A percentile compares a stretch with the other conserved stretches of the same genome.
Evolutionary conservation across 2,888 invertebrate genomes (phyloP).

Genomic region (Aphrophora alni): DNA sequence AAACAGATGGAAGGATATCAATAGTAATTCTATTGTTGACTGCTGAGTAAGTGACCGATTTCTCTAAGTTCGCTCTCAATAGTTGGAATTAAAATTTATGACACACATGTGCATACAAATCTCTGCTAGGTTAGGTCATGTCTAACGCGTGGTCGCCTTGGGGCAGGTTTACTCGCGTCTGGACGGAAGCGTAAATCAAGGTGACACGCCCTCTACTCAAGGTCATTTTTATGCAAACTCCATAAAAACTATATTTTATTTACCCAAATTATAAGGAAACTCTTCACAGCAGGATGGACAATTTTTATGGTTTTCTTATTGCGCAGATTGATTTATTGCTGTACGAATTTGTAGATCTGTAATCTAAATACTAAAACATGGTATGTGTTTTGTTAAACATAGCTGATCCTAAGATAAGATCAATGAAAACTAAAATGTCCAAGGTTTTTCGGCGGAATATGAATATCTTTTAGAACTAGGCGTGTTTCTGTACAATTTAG

Average conservation of each 20-base stretch:
- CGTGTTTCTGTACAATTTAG: too few species aligned
- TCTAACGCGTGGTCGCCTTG: neutral
- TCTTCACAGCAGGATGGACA: neutral
- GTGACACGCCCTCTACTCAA: neutral
- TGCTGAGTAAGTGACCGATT: too few species aligned
- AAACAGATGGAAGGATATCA: too few species aligned
- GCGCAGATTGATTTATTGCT: neutral
- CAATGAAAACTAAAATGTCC: neutral
- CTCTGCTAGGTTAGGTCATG: neutral
- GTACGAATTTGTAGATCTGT: neutral
- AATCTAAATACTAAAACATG: neutral
- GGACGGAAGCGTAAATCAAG: constrained; percentile 6
- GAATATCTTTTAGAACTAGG: too few species aligned
- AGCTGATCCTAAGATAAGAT: neutral
- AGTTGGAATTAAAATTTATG: neutral
- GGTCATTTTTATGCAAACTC: neutral
- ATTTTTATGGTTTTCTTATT: neutral
- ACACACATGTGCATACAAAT: neutral
- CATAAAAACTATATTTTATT: neutral
- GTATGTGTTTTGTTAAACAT: neutral
- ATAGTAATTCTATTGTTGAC: too few species aligned
- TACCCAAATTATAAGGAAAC: neutral
- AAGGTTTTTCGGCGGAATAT: too few species aligned
- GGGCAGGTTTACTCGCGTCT: neutral
- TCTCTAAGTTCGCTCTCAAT: too few species aligned